Evolutionary conservation across 2,888 invertebrate genomes (phyloP).

Genomic region (Endotricha flammealis): DNA sequence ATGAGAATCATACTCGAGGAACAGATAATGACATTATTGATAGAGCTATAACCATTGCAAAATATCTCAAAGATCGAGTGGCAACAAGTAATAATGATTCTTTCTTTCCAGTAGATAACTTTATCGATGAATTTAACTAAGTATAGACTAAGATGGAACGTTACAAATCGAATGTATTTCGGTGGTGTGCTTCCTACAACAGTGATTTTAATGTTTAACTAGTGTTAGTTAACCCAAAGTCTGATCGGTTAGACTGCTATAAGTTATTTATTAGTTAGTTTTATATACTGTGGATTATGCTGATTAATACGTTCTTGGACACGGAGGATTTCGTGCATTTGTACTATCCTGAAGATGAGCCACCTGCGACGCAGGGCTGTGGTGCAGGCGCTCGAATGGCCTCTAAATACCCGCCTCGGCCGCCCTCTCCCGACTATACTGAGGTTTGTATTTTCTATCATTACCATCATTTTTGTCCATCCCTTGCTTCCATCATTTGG

Average conservation of each 20-base stretch:
- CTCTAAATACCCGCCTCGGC: slow-evolving; percentile 62
- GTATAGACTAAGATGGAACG: slow-evolving; percentile 55
- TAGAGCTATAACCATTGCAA: no score
- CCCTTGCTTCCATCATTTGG: slow-evolving; percentile 2
- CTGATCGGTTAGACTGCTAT: slow-evolving; percentile 60
- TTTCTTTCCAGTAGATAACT: slow-evolving; percentile 42
- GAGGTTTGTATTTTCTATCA: slow-evolving; percentile 60
- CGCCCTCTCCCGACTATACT: slow-evolving; percentile 64
- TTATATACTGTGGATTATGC: slow-evolving; percentile 63
- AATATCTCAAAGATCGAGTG: no score
- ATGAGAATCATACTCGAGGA: no score
- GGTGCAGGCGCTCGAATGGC: slow-evolving; percentile 70
- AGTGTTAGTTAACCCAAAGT: slow-evolving; percentile 53
- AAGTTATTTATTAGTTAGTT: slow-evolving; percentile 62
- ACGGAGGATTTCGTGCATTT: slow-evolving; percentile 77
- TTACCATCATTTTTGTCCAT: no score
- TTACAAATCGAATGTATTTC: slow-evolving; percentile 46
- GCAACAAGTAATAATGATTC: slow-evolving; percentile 15
- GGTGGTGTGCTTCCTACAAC: slow-evolving; percentile 60
- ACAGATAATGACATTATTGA: no score
- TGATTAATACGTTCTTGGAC: slow-evolving; percentile 75
- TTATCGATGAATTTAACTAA: slow-evolving; percentile 39
- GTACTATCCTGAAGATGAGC: slow-evolving; percentile 72
- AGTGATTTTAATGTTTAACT: slow-evolving; percentile 48
- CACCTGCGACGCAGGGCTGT: slow-evolving; percentile 59